phyloP scores from a whole-genome alignment of 2,113 vertebrate species.

The Lipotes vexillifer region DNA sequence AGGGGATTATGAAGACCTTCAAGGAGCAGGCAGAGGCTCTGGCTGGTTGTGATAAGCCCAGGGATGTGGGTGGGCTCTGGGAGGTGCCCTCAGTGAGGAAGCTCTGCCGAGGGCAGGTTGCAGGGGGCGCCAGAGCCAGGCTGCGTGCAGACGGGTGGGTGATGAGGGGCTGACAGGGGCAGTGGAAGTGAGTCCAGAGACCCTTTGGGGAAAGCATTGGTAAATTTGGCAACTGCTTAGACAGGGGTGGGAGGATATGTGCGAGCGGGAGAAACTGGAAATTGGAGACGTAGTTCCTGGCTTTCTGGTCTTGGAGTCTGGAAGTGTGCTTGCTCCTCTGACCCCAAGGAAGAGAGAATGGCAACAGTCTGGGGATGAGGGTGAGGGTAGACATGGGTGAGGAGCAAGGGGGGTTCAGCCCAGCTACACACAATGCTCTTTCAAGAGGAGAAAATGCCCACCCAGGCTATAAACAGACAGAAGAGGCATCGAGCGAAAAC shows the following conservation, averaged over 20 bases:
- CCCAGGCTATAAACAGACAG: fast-evolving
- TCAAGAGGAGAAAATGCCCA: neutral
- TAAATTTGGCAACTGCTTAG: neutral
- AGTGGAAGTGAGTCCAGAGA: neutral
- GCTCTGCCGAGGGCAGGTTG: neutral
- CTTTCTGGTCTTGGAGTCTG: neutral
- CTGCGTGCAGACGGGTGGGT: neutral
- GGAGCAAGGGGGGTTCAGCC: neutral
- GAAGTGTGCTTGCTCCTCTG: neutral
- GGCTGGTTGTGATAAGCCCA: neutral
- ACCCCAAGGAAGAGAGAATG: fast-evolving
- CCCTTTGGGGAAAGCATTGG: neutral
- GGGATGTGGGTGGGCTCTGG: neutral
- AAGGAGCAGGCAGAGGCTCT: neutral
- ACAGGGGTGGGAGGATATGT: neutral
- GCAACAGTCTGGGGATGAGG: too few species aligned
- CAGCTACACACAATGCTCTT: neutral
- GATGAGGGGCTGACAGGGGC: fast-evolving
- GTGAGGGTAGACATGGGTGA: neutral
- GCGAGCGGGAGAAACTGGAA: neutral
- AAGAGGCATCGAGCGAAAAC: neutral
- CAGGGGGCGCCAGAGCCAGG: neutral
- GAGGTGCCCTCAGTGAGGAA: neutral
- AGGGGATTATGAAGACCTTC: neutral
- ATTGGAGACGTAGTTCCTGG: fast-evolving